A percentile compares a stretch with the other conserved stretches of the same genome.
Evolutionary conservation across 2,113 vertebrate species (phyloP).

Genomic region (Pseudorhombus dupliciocellatus): DNA sequence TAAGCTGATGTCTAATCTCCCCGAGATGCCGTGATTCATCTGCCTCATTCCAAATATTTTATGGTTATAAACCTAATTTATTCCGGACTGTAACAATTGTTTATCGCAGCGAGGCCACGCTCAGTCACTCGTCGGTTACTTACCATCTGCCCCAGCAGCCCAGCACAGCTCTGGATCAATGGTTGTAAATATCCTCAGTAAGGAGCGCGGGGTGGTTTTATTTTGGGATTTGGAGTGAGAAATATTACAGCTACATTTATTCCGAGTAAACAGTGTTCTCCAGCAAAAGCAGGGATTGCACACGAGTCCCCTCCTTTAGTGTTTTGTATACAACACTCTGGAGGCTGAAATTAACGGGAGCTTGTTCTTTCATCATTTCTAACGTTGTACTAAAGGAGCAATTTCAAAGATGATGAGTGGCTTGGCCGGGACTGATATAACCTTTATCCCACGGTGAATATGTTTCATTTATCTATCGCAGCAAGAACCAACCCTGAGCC

Average conservation of each 20-base stretch:
- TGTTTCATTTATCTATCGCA: neutral
- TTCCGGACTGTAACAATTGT: conserved; percentile 70
- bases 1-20: conserved; percentile 59
- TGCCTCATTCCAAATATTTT: conserved; percentile 34
- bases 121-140: conserved; percentile 57
- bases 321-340: neutral
- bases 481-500: neutral
- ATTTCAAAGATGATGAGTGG: neutral
- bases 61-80: conserved; percentile 62
- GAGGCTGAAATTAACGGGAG: neutral
- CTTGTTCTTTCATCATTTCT: neutral
- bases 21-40: conserved; percentile 46
- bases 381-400: neutral
- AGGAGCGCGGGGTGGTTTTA: conserved; percentile 44
- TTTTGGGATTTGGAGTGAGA: conserved; percentile 45
- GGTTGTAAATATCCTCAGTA: conserved; percentile 60
- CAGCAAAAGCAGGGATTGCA: neutral
- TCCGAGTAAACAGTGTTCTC: neutral
- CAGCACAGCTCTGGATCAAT: conserved; percentile 47
- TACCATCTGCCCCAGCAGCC: conserved; percentile 61
- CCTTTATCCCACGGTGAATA: neutral
- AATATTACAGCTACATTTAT: conserved; percentile 50
- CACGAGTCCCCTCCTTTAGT: neutral
- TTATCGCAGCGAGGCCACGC: conserved; percentile 58
- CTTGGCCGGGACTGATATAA: neutral